These are phyloP conservation scores for Sarcoramphus papa DNA, from an alignment of 2,797 vertebrate species.

Conservation along the genomic window DNA sequence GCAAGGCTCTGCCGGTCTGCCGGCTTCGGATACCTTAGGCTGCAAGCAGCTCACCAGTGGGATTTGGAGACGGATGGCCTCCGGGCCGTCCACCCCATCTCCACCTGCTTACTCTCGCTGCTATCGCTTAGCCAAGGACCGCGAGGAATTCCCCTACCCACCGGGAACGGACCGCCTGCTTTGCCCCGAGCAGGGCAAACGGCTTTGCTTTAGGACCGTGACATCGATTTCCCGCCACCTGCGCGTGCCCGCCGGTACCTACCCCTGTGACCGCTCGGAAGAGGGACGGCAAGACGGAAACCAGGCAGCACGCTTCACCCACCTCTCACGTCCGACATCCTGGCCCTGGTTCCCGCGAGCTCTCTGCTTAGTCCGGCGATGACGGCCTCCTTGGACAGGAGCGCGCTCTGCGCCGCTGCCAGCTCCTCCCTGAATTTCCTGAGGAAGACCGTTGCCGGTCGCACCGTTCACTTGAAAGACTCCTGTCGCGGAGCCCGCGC, in stretches of 20 bases:
- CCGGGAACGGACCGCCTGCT: not conserved
- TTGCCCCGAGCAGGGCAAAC: not conserved
- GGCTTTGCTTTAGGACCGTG: not conserved
- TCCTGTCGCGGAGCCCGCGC: rapidly evolving
- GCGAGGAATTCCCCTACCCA: not conserved
- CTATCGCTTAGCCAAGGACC: not conserved
- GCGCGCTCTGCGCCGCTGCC: conserved; percentile 30
- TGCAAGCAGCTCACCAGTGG: not conserved
- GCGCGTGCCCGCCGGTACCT: rapidly evolving
- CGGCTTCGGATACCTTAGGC: not conserved
- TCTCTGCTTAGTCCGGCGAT: conserved; percentile 68
- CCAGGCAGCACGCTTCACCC: not conserved
- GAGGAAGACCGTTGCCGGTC: not conserved
- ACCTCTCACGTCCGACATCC: conserved; percentile 79
- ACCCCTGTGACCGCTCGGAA: not conserved
- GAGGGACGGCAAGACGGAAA: not conserved
- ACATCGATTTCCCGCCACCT: not conserved
- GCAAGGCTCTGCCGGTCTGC: not conserved
- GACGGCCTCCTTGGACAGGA: conserved; percentile 68
- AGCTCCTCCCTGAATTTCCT: conserved; percentile 68
- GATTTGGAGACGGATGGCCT: not conserved
- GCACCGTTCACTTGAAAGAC: not conserved
- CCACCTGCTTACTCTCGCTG: no score
- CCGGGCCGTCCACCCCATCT: not conserved
- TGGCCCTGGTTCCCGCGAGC: conserved; percentile 67